phyloP scores from a whole-genome alignment of 2,113 vertebrate genomes.

The Strix uralensis region DNA sequence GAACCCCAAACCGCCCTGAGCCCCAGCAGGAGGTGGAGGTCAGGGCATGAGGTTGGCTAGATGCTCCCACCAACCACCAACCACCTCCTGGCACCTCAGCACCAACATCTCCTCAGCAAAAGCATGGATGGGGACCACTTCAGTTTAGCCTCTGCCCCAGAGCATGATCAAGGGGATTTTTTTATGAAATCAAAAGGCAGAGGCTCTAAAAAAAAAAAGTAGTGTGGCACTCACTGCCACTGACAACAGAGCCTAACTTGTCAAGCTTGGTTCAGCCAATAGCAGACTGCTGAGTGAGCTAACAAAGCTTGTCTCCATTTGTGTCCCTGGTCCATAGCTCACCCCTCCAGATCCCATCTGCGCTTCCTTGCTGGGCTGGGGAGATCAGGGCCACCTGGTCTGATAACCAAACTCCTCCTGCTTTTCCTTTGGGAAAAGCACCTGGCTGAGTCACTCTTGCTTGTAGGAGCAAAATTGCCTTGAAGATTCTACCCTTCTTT shows the following conservation, averaged over 20 bases:
- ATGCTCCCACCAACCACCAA: not conserved
- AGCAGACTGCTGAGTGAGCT: not conserved
- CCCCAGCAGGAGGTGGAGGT: too few relatives aligned
- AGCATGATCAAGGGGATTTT: not conserved
- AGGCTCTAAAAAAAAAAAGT: not conserved
- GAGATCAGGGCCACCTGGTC: not conserved
- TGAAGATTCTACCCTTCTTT: not conserved
- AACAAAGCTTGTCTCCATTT: not conserved
- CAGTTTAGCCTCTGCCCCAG: not conserved
- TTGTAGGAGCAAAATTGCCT: not conserved
- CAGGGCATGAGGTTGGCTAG: not conserved
- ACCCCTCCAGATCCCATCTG: not conserved
- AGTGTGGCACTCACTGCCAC: not conserved
- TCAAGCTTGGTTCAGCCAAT: not conserved
- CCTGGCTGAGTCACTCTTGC: not conserved
- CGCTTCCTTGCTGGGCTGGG: not conserved
- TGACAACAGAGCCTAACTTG: not conserved
- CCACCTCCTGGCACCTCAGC: not conserved
- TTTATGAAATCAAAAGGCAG: not conserved
- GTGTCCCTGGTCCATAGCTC: not conserved
- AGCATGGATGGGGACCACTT: not conserved
- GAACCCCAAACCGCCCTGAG: not conserved
- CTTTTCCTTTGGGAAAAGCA: not conserved
- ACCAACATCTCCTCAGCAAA: not conserved
- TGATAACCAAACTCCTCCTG: not conserved